phyloP scores from a whole-genome alignment of 2,113 vertebrate genomes.

The Agapornis roseicollis region DNA sequence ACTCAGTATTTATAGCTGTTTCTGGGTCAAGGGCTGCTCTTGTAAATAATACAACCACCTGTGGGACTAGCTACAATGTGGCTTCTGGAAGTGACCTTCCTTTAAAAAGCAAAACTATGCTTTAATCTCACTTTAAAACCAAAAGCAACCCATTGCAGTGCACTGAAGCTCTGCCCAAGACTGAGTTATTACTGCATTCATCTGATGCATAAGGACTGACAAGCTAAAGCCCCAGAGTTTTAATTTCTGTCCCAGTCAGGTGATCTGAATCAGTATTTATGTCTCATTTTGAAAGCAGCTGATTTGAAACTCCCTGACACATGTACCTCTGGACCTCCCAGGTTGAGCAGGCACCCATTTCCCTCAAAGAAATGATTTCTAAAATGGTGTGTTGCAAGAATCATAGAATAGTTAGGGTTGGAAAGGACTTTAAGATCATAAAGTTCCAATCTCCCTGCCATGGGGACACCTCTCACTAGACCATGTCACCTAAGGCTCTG shows the following conservation, averaged over 20 bases:
- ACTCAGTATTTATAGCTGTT: slow-evolving; percentile 12
- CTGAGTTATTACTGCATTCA: neutral
- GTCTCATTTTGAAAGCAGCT: neutral
- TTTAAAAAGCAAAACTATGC: neutral
- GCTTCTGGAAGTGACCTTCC: neutral
- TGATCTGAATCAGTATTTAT: neutral
- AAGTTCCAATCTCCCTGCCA: neutral
- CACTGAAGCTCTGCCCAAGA: neutral
- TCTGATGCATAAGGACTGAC: neutral
- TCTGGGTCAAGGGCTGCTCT: neutral
- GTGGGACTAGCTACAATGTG: neutral
- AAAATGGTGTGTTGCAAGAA: neutral
- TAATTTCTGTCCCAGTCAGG: neutral
- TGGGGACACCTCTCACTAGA: neutral
- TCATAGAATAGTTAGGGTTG: too few relatives aligned
- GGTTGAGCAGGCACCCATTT: neutral
- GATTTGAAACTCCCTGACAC: neutral
- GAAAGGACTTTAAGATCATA: neutral
- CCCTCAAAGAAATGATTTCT: neutral
- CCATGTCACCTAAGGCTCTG: neutral
- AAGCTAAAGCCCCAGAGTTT: neutral
- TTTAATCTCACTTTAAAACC: neutral
- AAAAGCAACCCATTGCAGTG: neutral
- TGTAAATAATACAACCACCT: neutral
- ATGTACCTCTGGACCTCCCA: neutral